Base-by-base conservation (phyloP, 2,113 vertebrate species). In the Takifugu flavidus region DNA sequence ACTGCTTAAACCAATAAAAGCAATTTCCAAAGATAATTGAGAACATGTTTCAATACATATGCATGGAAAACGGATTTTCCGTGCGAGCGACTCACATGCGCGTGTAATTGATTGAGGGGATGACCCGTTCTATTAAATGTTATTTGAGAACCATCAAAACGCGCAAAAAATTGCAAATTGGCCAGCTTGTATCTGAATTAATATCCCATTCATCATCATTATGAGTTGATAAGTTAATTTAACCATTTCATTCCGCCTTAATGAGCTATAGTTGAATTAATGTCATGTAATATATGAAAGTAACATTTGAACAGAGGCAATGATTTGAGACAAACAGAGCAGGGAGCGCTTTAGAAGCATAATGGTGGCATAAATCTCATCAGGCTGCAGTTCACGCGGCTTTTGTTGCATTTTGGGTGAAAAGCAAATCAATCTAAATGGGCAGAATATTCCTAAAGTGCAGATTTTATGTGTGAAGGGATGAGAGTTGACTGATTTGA, bases 251-350 rank as follows among this genome's bases (percentile, higher is more conserved):
- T 98, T 98, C 95, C 92, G 95, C 93, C 95, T 96, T 98, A 99
- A 98, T 99, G 97, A 98, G 94, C 95, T 98, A 98, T 98, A 98
- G 96, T 98, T 98, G 97, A 98, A 98, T 99, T 99, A 98, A 98
- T 99, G 96, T 94, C 95, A 98, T 94, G 95, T 98, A 98, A 98
- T 98, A 95, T 98, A 98, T 98, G 95, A 98, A 99, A 96, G 95
- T 98, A 98, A 94, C 97, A 98, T 99, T 99, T 98, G 95, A 99
- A 98, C 95, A 95, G 95, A 94, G 94, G 94, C 95, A 95, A 94
- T 96, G 94, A 96, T 95, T 94, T 95, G 95, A 98, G 94, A 98
- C 95, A 97, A 95, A 95, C 95, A 90, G 94, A 93, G 93, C 93
- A 94, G 94, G 90, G 93, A 92, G 91, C 92, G 91, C 93, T 93